Base-by-base conservation (phyloP, 2,113 vertebrate genomes). In the Diglossa brunneiventris region DNA sequence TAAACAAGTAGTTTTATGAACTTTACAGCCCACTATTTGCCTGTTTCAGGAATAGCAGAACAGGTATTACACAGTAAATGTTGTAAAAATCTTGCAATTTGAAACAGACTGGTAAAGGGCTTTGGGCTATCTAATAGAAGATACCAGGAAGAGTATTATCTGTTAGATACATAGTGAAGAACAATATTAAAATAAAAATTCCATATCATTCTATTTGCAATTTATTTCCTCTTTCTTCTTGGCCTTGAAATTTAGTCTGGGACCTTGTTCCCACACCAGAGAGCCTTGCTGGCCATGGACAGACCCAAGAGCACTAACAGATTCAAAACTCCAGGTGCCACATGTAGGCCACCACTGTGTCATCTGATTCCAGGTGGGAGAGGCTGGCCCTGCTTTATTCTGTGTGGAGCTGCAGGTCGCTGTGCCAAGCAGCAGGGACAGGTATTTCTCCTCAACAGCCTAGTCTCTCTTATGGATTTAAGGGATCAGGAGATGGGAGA, bases 321-420 rank as follows among this genome's bases (percentile, higher is more conserved):
- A 39, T 31, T 21, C 44, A 56, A 39, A 80, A 26, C 4, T 13
- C 14, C 58, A 28, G 24, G 11, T 79, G 44, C 19, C 58, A 59
- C 33, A 19, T 7, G 11, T 13, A 23, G 62, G 30, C 6, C 23
- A 55, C 15, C 30, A 11, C 26, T 33, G 5, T 2, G 3, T 8
- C 27, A 30, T 15, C 33, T 15, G 27, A 47, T 15, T 11, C 2
- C 2, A 19, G 15, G 0, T 0, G 1, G 20, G 9, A 55, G 28
- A 63, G 13, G 13, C 2, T 75, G 37, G 15, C 8, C 31, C 52
- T 63, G 27, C 9, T 56, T 83, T 16, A 13, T 52, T 52, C 18
- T 30, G 11, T 17, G 19, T 9, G 33, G 52, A 37, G 21, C 33
- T 72, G 41, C 33, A 61, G 35, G 14, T 24, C 13, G 24, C 49